Conservation (phyloP, 2,797 vertebrate species). For the Tragopan temminckii region DNA sequence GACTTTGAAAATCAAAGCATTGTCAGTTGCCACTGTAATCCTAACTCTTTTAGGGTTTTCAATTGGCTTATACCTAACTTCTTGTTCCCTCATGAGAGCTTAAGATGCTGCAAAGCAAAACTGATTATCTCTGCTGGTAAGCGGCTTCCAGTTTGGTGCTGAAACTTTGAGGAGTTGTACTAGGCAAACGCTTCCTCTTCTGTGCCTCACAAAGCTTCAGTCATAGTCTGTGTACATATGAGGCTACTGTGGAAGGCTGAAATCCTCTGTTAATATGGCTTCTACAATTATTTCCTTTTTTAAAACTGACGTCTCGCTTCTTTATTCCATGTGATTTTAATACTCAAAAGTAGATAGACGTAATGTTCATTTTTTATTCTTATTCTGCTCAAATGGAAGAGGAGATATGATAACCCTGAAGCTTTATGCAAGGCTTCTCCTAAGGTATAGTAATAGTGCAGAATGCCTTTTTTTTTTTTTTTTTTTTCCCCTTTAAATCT, state of each 20-base stretch:
- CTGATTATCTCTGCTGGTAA: accelerated
- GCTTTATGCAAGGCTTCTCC: not conserved
- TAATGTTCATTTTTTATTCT: not conserved
- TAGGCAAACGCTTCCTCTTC: not conserved
- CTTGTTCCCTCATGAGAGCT: not conserved
- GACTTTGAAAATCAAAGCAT: not conserved
- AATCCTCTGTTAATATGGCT: not conserved
- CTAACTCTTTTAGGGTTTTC: not conserved
- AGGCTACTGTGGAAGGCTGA: not conserved
- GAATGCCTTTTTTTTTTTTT: not conserved
- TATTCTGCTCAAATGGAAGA: not conserved
- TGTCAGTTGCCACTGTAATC: not conserved
- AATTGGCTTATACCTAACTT: not conserved
- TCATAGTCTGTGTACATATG: not conserved
- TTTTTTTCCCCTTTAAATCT: not conserved
- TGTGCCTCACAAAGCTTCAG: not conserved
- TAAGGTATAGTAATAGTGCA: not conserved
- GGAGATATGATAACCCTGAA: not conserved
- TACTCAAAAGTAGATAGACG: not conserved
- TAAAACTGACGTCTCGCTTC: not conserved
- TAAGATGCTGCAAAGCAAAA: not conserved
- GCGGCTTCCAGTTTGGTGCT: not conserved
- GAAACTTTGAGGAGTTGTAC: not conserved
- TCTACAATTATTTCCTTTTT: not conserved
- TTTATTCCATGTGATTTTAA: not conserved